Evolutionary conservation across 2,888 invertebrate species (phyloP).

Genomic region (Tipula confusa): DNA sequence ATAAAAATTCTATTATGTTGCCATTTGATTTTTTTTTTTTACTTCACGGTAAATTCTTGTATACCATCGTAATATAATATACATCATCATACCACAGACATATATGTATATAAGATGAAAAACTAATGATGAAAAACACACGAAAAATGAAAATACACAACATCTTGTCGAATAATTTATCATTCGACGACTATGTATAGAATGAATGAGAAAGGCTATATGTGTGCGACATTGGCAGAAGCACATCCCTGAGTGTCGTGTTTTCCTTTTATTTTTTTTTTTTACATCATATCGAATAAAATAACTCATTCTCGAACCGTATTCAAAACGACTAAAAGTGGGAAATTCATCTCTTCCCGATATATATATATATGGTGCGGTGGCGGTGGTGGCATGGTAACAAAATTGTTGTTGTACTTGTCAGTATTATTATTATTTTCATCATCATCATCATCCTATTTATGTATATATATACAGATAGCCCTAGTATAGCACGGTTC

Average conservation of each 20-base stretch:
- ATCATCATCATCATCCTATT: neutral
- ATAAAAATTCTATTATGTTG: slow-evolving; percentile 20
- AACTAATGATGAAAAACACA: slow-evolving; percentile 7
- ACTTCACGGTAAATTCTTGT: neutral
- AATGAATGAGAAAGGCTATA: neutral
- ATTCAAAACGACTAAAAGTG: neutral
- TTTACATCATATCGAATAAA: neutral
- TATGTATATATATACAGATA: neutral
- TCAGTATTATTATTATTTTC: neutral
- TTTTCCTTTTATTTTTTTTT: neutral
- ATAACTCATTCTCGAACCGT: neutral
- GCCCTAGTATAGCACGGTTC: neutral
- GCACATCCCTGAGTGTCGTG: neutral
- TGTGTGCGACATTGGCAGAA: neutral
- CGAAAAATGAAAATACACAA: neutral
- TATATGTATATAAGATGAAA: too few species aligned
- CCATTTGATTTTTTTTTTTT: slow-evolving; percentile 12
- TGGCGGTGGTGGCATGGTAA: neutral
- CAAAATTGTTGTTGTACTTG: neutral
- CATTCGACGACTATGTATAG: neutral
- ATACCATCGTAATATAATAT: neutral
- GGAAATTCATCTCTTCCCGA: neutral
- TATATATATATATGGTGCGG: too few species aligned
- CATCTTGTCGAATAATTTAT: slow-evolving; percentile 20
- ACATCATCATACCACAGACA: neutral